phyloP scores from a whole-genome alignment of 2,113 vertebrate species.

The Zosterops lateralis region DNA sequence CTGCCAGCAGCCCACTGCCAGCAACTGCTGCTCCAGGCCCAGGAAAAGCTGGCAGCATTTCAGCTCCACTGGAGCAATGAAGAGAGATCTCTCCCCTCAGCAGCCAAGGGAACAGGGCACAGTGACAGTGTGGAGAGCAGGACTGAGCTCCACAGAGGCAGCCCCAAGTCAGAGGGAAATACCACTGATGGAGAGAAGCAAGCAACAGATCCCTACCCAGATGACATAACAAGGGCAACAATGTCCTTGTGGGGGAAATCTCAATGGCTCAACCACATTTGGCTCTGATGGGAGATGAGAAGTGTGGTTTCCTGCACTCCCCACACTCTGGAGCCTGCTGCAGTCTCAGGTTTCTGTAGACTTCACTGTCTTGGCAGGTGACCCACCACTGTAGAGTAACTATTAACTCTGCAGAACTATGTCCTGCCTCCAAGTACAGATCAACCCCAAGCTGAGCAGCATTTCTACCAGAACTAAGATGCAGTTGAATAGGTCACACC shows the following conservation, averaged over 20 bases:
- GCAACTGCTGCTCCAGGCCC: neutral
- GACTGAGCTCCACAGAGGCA: neutral
- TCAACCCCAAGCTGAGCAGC: too few species aligned
- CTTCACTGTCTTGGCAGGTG: neutral
- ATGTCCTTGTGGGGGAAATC: neutral
- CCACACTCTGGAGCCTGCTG: neutral
- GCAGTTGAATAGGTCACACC: neutral
- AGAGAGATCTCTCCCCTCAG: neutral
- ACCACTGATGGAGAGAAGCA: neutral
- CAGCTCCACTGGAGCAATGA: neutral
- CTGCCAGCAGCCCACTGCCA: neutral
- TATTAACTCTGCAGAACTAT: neutral
- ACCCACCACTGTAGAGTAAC: neutral
- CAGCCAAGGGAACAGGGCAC: neutral
- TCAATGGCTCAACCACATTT: fast-evolving
- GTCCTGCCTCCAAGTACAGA: neutral
- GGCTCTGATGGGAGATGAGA: neutral
- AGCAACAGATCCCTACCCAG: neutral
- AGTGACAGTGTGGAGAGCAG: fast-evolving
- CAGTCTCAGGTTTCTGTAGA: neutral
- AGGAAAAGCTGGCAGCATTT: neutral
- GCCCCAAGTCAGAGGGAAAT: neutral
- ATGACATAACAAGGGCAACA: neutral
- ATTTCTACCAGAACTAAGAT: neutral
- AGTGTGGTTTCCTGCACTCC: neutral